Evolutionary conservation across 2,888 invertebrate species (phyloP).

Genomic region (Venustoraphidia nigricollis): DNA sequence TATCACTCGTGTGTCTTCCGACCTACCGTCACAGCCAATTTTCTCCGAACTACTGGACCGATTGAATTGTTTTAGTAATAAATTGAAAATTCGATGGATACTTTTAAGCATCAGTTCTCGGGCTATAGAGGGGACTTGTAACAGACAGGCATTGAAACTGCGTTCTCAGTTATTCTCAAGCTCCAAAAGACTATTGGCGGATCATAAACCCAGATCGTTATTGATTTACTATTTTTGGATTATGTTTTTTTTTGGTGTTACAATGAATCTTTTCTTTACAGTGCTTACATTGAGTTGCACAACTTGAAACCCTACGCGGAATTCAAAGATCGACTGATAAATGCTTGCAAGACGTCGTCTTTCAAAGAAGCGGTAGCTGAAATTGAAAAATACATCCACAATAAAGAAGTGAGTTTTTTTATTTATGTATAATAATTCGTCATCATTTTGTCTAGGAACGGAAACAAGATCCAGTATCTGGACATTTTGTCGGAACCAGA

Average conservation of each 20-base stretch:
- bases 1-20: no score
- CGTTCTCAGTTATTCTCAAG: not conserved
- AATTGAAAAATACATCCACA: conserved; percentile 63
- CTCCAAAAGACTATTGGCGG: not conserved
- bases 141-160: no score
- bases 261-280: conserved; percentile 24
- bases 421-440: conserved; percentile 3
- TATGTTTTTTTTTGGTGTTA: conserved; percentile 7
- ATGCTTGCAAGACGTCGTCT: conserved; percentile 54
- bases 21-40: no score
- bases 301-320: conserved; percentile 71
- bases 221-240: conserved; percentile 2
- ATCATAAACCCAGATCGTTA: not conserved
- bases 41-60: no score
- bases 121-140: no score
- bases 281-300: conserved; percentile 80
- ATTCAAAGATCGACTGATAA: conserved; percentile 60
- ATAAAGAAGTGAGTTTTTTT: conserved; percentile 40
- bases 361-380: conserved; percentile 68
- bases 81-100: no score
- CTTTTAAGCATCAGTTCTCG: no score
- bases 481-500: no score
- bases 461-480: no score
- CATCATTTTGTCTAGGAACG: not conserved
- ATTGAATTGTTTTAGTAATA: no score